Evolutionary conservation across 2,888 invertebrate genomes (phyloP), one percentile per base, ranked within the genome.

Genomic region (Pristionchus mayeri): DNA sequence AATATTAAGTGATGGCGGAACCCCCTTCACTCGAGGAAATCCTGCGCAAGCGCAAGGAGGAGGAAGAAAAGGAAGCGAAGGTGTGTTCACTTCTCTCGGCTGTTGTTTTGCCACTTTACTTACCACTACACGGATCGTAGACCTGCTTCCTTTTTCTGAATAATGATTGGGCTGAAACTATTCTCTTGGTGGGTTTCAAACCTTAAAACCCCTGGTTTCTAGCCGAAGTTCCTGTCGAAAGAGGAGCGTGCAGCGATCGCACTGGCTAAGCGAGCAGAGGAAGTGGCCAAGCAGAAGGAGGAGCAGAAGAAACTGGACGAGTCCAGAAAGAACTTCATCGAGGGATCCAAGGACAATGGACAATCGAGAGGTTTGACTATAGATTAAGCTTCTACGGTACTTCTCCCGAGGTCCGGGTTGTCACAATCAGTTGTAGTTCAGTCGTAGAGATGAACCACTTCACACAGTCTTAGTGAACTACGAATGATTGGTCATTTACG

Each of bases 21-120:
- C 99, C 99, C 0, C 94, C 98, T 24, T 98, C 98, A 7, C 94
- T 99, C 85, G 99, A 99, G 93, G 98, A 99, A 93, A 93, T 99
- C 60, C 94, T 99, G 78, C 96, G 97, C 0, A 98, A 97, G 93
- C 98, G 98, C 93, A 98, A 98, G 93, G 97, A 97, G 0, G 98
- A 98, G 93, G 97, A 98, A 93, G 96, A 96, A 91, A 97, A 96
- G 1, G 95, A 96, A 82, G 96, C 97, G 90, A 98, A 98, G 93
- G 95, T 95, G 85, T 84, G 27, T 78, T 16, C 13, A 82, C 9
- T 50, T 30, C 21, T 52, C 18, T n/a, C n/a, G n/a, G n/a, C n/a
- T n/a, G n/a, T n/a, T n/a, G n/a, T n/a, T n/a, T n/a, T n/a, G n/a
- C n/a, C n/a, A n/a, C n/a, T n/a, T n/a, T n/a, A n/a, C n/a, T n/a